A percentile compares a stretch with the other conserved stretches of the same genome.
Evolutionary conservation across 2,113 vertebrate species (phyloP).

Genomic region (Perognathus longimembris): DNA sequence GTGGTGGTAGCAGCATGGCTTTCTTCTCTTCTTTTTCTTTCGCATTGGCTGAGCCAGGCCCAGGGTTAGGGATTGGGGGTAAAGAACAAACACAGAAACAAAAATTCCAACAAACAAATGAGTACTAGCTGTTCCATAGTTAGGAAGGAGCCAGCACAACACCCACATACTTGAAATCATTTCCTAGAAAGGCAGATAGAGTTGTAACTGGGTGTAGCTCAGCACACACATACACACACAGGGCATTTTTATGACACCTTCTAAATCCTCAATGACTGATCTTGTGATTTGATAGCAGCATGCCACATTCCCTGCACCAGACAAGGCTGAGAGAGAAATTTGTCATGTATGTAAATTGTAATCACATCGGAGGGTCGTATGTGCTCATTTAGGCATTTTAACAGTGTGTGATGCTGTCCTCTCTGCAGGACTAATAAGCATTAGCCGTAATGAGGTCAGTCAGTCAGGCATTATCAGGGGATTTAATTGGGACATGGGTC

Average conservation of each 20-base stretch:
- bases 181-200: conserved; percentile 72
- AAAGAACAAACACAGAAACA: neutral
- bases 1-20: too few species aligned
- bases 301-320: conserved; percentile 82
- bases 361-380: conserved; percentile 89
- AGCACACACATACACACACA: conserved; percentile 35
- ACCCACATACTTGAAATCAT: conserved; percentile 27
- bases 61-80: neutral
- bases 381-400: conserved; percentile 93
- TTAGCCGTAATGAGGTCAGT: conserved; percentile 97
- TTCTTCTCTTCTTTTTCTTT: neutral
- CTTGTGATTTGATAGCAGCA: conserved; percentile 82
- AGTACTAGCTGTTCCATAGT: conserved; percentile 62
- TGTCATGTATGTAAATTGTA: conserved; percentile 92
- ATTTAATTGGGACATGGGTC: conserved; percentile 99
- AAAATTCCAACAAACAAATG: neutral
- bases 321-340: conserved; percentile 88
- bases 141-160: conserved; percentile 68
- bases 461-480: conserved; percentile 96
- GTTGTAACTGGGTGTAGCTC: conserved; percentile 55
- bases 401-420: conserved; percentile 90
- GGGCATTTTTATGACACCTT: conserved; percentile 71
- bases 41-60: neutral
- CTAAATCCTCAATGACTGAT: conserved; percentile 75
- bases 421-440: conserved; percentile 96